Conservation (phyloP, 2,888 invertebrate species). For the Tachina fera region DNA sequence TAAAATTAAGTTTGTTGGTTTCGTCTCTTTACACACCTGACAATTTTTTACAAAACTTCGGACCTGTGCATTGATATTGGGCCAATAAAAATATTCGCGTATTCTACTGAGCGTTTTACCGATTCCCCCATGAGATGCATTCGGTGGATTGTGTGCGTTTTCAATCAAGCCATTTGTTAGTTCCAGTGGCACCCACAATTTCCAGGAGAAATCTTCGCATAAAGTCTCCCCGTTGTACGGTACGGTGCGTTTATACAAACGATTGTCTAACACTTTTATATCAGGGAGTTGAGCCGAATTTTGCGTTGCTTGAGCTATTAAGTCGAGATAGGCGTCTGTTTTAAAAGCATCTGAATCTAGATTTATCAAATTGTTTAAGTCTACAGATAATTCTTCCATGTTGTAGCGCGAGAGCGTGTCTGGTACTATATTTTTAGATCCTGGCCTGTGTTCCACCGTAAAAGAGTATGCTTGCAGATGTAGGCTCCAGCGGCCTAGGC, state of each 20-base stretch:
- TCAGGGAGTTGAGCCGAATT: too few species aligned
- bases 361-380: background rate
- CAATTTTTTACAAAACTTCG: background rate
- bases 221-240: too few species aligned
- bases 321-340: too few species aligned
- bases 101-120: background rate
- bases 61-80: background rate
- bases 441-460: conserved; percentile 5
- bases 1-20: background rate
- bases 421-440: background rate
- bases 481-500: conserved; percentile 3
- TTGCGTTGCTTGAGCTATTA: too few species aligned
- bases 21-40: background rate
- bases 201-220: background rate
- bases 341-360: background rate
- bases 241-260: too few species aligned
- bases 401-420: background rate
- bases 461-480: background rate
- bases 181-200: background rate
- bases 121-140: background rate
- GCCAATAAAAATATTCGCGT: background rate
- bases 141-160: background rate
- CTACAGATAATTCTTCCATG: background rate
- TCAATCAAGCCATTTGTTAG: background rate
- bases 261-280: too few species aligned